These are phyloP conservation scores for Galemys pyrenaicus DNA, from an alignment of 2,113 vertebrate genomes.

Conservation along the genomic window DNA sequence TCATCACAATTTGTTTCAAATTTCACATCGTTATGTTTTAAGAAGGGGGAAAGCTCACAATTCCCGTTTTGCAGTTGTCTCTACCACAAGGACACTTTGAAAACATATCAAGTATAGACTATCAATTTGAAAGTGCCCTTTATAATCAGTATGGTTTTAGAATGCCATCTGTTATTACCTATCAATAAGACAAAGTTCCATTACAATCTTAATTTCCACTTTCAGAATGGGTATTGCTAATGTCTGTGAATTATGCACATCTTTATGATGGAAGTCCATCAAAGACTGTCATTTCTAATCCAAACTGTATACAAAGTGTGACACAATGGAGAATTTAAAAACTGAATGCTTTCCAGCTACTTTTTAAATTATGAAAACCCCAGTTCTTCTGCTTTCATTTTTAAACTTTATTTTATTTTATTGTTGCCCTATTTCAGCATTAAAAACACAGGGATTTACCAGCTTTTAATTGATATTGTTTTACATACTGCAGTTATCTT, in stretches of 20 bases:
- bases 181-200: constrained; percentile 75
- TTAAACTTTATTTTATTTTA: neutral
- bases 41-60: neutral
- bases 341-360: constrained; percentile 81
- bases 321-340: constrained; percentile 79
- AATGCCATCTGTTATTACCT: constrained; percentile 51
- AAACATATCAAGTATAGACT: constrained; percentile 27
- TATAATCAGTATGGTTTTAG: constrained; percentile 54
- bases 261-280: constrained; percentile 79
- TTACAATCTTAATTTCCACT: constrained; percentile 69
- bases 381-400: constrained; percentile 48
- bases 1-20: neutral
- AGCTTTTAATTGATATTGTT: neutral
- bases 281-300: constrained; percentile 82
- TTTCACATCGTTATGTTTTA: neutral
- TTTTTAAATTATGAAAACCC: constrained; percentile 66
- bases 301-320: constrained; percentile 75
- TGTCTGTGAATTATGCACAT: constrained; percentile 79
- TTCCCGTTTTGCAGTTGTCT: neutral
- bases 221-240: constrained; percentile 73
- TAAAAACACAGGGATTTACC: neutral
- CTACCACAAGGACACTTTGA: neutral
- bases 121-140: constrained; percentile 47
- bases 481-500: constrained; percentile 15
- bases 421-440: neutral